A percentile compares a stretch with the other conserved stretches of the same genome.
Evolutionary conservation across 2,113 vertebrate species (phyloP).

Genomic region (Onychorhynchus coronatus): DNA sequence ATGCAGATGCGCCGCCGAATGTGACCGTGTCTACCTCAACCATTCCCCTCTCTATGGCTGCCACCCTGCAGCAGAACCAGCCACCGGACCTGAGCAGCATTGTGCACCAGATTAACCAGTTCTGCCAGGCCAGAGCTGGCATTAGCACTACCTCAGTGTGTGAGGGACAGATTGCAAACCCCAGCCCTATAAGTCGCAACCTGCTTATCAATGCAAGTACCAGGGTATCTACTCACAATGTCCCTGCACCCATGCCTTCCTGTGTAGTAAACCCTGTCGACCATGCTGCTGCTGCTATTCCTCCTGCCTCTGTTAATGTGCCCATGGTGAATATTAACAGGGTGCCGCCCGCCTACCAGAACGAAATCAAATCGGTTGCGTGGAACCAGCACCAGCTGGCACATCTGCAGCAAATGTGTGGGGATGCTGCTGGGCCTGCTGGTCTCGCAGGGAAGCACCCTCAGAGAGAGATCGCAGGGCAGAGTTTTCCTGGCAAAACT

Average conservation of each 20-base stretch:
- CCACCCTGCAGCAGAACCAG: constrained; percentile 89
- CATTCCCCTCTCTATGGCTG: constrained; percentile 97
- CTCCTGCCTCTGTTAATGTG: constrained; percentile 75
- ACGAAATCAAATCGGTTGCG: constrained; percentile 86
- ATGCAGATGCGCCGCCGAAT: constrained; percentile 94
- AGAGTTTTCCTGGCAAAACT: constrained; percentile 85
- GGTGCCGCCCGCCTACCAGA: constrained; percentile 85
- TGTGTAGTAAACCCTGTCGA: constrained; percentile 89
- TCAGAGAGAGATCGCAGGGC: constrained; percentile 78
- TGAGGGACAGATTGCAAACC: constrained; percentile 98
- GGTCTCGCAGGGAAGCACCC: constrained; percentile 83
- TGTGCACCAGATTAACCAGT: constrained; percentile 98
- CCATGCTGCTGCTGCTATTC: constrained; percentile 81
- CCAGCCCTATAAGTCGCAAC: constrained; percentile 96
- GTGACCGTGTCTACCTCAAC: constrained; percentile 99
- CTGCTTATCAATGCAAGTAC: constrained; percentile 97
- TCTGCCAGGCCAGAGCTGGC: constrained; percentile 94
- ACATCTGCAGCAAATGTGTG: constrained; percentile 87
- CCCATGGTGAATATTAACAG: constrained; percentile 84
- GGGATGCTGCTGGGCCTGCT: constrained; percentile 80
- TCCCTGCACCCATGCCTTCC: constrained; percentile 79
- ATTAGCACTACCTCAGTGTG: constrained; percentile 93
- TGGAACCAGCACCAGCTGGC: constrained; percentile 96
- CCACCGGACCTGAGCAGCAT: constrained; percentile 95
- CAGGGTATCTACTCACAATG: constrained; percentile 89